These are phyloP conservation scores for Tolypeutes matacus DNA, from an alignment of 2,797 vertebrate species.

Conservation along the genomic window DNA sequence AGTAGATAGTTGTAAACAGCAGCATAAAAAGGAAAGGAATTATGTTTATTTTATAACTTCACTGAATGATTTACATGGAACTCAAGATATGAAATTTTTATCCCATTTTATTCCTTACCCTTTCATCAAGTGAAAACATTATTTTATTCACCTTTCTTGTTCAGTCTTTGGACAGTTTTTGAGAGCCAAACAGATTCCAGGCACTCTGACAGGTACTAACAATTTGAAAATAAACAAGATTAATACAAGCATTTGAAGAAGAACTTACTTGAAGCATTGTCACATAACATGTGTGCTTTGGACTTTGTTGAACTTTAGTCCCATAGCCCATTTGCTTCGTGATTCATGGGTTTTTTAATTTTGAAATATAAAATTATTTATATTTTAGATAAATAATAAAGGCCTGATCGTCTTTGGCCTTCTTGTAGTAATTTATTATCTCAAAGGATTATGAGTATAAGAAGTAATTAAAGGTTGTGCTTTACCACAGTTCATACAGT, in stretches of 20 bases:
- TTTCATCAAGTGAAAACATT: conserved; percentile 2
- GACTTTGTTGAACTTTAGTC: neutral
- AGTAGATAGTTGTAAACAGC: neutral
- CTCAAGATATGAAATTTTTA: neutral
- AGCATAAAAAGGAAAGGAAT: neutral
- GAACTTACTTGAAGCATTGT: neutral
- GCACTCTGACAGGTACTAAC: neutral
- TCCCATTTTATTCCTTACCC: neutral
- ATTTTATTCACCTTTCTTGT: neutral
- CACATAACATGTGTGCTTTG: neutral
- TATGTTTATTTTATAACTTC: conserved; percentile 8
- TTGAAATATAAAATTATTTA: conserved; percentile 15
- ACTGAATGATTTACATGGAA: neutral
- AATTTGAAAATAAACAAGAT: neutral
- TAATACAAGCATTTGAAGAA: neutral
- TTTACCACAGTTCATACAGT: neutral
- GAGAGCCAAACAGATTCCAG: neutral
- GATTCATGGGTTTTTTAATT: conserved; percentile 21
- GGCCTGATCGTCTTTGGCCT: neutral
- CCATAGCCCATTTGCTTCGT: neutral
- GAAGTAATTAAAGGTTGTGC: conserved; percentile 34
- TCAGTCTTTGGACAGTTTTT: neutral
- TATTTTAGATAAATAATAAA: neutral
- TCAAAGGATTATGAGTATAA: conserved; percentile 7
- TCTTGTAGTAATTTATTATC: neutral